A percentile compares a stretch with the other conserved stretches of the same genome.
Conservation (phyloP, 1,140 invertebrate genomes). For the Ips typographus region DNA sequence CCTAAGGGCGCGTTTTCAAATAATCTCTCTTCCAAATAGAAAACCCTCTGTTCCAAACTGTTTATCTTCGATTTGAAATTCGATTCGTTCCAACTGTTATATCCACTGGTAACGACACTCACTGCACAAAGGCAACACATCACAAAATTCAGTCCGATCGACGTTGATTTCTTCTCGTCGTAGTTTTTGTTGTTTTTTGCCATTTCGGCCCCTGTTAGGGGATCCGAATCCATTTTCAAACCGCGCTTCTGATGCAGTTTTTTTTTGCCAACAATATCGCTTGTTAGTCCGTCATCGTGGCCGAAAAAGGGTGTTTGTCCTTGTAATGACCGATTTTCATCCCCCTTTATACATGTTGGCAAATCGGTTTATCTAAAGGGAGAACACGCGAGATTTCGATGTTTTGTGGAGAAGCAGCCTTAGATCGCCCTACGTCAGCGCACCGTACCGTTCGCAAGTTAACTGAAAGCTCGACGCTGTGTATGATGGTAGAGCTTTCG, state of each 20-base stretch:
- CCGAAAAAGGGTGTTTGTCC: not conserved
- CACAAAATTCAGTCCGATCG: slow-evolving; percentile 43
- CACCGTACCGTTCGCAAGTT: no score
- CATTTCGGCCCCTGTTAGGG: slow-evolving; percentile 26
- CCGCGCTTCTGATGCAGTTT: slow-evolving; percentile 20
- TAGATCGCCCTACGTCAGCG: no score
- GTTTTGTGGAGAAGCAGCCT: no score
- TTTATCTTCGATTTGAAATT: slow-evolving; percentile 41
- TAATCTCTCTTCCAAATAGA: slow-evolving; percentile 39
- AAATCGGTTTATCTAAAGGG: not conserved
- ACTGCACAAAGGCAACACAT: slow-evolving; percentile 50
- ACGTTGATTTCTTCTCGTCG: slow-evolving; percentile 15
- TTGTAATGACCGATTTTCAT: slow-evolving; percentile 12
- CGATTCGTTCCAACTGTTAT: slow-evolving; percentile 45
- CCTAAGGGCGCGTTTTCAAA: slow-evolving; percentile 39
- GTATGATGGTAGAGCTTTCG: no score
- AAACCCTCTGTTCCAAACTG: slow-evolving; percentile 45
- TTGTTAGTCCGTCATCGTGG: slow-evolving; percentile 35
- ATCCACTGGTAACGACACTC: slow-evolving; percentile 49
- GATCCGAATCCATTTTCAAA: slow-evolving; percentile 39
- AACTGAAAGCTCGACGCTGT: no score
- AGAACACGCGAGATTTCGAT: no score
- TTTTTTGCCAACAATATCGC: slow-evolving; percentile 27
- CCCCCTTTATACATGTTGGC: slow-evolving; percentile 29
- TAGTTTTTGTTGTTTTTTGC: slow-evolving; percentile 12